A percentile compares a stretch with the other conserved stretches of the same genome.
Conservation (phyloP, 2,888 invertebrate genomes). For the Parnassius orleans region DNA sequence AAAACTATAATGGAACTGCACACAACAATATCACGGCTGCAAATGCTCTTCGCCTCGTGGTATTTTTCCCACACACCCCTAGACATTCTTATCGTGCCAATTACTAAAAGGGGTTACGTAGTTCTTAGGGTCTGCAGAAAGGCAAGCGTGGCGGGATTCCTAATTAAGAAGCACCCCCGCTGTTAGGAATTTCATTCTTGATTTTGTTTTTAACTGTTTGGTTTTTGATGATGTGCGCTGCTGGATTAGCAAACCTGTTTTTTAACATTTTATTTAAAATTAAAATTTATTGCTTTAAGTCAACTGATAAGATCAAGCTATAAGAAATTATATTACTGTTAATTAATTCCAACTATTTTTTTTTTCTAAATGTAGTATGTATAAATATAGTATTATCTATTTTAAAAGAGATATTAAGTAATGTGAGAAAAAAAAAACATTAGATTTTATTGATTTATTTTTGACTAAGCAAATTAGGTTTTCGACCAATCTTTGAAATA, state of each 20-base stretch:
- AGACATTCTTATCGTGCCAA: conserved; percentile 77
- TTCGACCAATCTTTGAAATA: too few relatives aligned
- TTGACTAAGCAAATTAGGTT: too few relatives aligned
- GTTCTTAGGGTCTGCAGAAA: conserved; percentile 60
- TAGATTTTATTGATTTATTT: too few relatives aligned
- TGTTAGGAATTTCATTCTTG: conserved; percentile 42
- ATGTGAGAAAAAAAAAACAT: too few relatives aligned
- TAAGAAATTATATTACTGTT: too few relatives aligned
- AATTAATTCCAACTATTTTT: too few relatives aligned
- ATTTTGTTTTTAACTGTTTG: conserved; percentile 36
- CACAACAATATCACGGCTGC: conserved; percentile 37
- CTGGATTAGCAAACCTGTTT: not conserved
- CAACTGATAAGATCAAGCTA: not conserved
- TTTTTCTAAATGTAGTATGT: too few relatives aligned
- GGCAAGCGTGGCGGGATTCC: conserved; percentile 75
- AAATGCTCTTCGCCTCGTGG: conserved; percentile 49
- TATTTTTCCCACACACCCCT: conserved; percentile 70
- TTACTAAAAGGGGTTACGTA: conserved; percentile 65
- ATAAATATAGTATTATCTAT: too few relatives aligned
- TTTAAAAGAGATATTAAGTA: too few relatives aligned
- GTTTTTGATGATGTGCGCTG: conserved; percentile 16
- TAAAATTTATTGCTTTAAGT: too few relatives aligned
- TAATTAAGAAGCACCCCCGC: conserved; percentile 73
- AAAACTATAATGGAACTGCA: not conserved
- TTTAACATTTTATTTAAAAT: conserved; percentile 3